Conservation (phyloP, 2,888 invertebrate species). For the Pimpla rufipes region DNA sequence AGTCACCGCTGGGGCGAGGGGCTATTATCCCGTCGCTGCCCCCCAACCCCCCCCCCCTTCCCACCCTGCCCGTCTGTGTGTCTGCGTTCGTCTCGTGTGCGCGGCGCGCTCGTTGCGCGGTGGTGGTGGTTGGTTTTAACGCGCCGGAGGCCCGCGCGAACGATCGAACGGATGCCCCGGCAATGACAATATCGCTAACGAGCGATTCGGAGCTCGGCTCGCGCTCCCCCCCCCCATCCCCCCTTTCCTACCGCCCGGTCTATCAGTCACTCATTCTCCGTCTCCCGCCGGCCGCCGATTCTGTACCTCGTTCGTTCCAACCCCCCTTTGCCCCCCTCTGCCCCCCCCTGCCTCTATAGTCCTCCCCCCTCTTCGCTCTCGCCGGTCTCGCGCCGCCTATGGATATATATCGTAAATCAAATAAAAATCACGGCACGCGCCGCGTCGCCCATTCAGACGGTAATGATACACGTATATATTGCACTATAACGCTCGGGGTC, state of each 20-base stretch:
- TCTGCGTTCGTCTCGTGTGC: slow-evolving; percentile 18
- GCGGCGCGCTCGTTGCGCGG: slow-evolving; percentile 43
- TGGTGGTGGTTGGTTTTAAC: slow-evolving; percentile 54
- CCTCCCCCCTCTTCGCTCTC: neutral
- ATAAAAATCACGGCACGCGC: slow-evolving; percentile 72
- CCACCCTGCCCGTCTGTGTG: neutral
- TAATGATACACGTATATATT: slow-evolving; percentile 64
- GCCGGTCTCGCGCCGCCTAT: neutral
- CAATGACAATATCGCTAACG: slow-evolving; percentile 82
- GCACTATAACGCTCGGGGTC: too few relatives aligned
- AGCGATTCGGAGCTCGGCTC: slow-evolving; percentile 77
- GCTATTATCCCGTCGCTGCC: slow-evolving; percentile 59
- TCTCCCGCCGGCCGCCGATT: slow-evolving; percentile 47
- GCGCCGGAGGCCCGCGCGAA: slow-evolving; percentile 49
- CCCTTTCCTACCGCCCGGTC: slow-evolving; percentile 46
- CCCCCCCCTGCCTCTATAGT: neutral
- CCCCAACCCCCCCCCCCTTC: slow-evolving; percentile 4
- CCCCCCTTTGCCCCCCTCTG: slow-evolving; percentile 8
- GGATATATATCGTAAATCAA: slow-evolving; percentile 72
- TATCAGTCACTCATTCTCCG: slow-evolving; percentile 60
- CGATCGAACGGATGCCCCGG: slow-evolving; percentile 76
- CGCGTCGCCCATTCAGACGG: slow-evolving; percentile 59
- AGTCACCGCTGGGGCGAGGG: slow-evolving; percentile 54
- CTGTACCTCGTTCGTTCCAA: slow-evolving; percentile 55
- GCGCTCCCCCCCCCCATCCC: slow-evolving; percentile 62